These are phyloP conservation scores for Gymnocheta viridis DNA, from an alignment of 2,888 invertebrate species.

Conservation along the genomic window DNA sequence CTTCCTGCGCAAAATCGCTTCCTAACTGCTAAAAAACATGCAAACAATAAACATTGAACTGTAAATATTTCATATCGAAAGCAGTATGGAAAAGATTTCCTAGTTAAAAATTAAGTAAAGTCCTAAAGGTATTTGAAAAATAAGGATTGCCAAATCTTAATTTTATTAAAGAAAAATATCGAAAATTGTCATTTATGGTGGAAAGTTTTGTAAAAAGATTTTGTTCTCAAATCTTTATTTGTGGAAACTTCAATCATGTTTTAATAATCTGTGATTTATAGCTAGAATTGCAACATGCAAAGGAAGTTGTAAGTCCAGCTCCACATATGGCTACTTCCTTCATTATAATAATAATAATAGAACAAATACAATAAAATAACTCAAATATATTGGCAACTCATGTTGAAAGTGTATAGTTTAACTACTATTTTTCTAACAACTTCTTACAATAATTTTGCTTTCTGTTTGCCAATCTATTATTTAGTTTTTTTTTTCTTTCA, in stretches of 20 bases:
- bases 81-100: background rate
- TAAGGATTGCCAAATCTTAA: conserved; percentile 13
- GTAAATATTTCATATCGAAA: conserved; percentile 23
- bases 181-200: background rate
- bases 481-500: background rate
- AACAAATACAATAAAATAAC: background rate
- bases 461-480: conserved; percentile 11
- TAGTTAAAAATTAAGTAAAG: conserved; percentile 5
- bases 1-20: too few species aligned
- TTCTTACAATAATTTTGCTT: conserved; percentile 19
- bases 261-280: too few species aligned
- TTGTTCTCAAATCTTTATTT: background rate
- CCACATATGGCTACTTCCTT: background rate
- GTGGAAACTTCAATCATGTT: too few species aligned
- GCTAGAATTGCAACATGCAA: background rate
- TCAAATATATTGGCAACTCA: conserved; percentile 3
- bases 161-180: background rate
- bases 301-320: background rate
- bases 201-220: background rate
- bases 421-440: conserved; percentile 8
- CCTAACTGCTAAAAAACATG: conserved; percentile 31
- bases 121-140: background rate
- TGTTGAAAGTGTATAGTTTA: conserved; percentile 1
- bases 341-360: background rate
- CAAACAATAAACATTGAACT: conserved; percentile 3